A percentile compares a stretch with the other conserved stretches of the same genome.
These are phyloP conservation scores for Diadegma fenestrale DNA, from an alignment of 2,888 invertebrate species.

Conservation along the genomic window DNA sequence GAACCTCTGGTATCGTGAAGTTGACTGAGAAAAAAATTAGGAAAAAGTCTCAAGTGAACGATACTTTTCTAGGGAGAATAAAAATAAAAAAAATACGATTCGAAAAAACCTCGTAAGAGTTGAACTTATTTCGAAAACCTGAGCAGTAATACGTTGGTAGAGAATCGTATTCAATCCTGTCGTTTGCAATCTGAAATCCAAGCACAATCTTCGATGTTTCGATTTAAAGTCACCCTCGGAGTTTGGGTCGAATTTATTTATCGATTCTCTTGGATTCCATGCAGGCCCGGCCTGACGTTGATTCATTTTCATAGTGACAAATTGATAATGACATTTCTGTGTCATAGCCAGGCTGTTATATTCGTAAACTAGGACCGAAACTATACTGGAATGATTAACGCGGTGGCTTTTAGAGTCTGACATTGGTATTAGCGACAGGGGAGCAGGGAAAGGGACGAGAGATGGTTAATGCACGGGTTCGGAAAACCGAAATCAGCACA, in stretches of 20 bases:
- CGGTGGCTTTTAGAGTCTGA: neutral
- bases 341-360: slow-evolving; percentile 9
- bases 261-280: slow-evolving; percentile 11
- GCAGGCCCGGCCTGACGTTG: neutral
- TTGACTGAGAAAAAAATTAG: neutral
- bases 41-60: neutral
- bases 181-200: neutral
- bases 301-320: slow-evolving; percentile 50
- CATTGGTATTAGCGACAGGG: slow-evolving; percentile 27
- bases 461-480: slow-evolving; percentile 11
- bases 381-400: slow-evolving; percentile 54
- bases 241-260: neutral
- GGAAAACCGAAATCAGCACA: slow-evolving; percentile 46
- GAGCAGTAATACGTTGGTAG: neutral
- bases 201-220: too few relatives aligned
- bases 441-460: neutral
- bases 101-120: neutral
- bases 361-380: slow-evolving; percentile 17
- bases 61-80: neutral
- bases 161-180: neutral
- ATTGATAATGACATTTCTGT: slow-evolving; percentile 46
- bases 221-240: neutral
- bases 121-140: neutral
- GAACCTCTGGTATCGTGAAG: slow-evolving; percentile 25
- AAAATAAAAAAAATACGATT: neutral